Conservation (phyloP, 2,797 vertebrate genomes). For the Falco columbarius region DNA sequence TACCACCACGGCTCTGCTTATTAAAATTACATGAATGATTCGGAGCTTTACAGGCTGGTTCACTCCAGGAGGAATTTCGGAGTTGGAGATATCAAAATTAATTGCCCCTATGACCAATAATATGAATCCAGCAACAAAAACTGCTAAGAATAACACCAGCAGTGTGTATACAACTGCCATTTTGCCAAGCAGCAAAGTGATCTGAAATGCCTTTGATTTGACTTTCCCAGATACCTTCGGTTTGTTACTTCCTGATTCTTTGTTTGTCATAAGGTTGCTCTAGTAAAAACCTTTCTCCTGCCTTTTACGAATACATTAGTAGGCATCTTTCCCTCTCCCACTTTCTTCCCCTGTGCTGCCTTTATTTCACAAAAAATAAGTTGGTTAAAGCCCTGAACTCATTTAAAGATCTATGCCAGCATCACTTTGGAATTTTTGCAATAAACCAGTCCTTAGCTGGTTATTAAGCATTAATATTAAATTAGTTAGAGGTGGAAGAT, state of each 20-base stretch:
- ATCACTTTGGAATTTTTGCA: background rate
- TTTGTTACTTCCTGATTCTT: constrained; percentile 37
- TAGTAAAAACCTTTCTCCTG: background rate
- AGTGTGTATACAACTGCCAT: constrained; percentile 73
- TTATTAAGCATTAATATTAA: background rate
- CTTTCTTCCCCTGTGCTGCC: background rate
- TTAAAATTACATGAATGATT: constrained; percentile 71
- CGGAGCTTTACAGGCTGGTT: constrained; percentile 76
- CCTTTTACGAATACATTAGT: background rate
- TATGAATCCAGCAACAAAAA: constrained; percentile 32
- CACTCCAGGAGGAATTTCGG: constrained; percentile 82
- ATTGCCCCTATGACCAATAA: constrained; percentile 81
- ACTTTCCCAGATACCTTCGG: constrained; percentile 4
- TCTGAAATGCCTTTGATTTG: constrained; percentile 36
- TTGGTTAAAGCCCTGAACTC: background rate
- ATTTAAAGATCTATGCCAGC: background rate
- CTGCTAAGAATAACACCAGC: constrained; percentile 65
- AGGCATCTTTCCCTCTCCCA: background rate
- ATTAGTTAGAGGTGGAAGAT: background rate
- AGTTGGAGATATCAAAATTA: constrained; percentile 82
- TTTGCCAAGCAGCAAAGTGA: background rate
- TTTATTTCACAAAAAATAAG: background rate
- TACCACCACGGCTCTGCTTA: constrained; percentile 80
- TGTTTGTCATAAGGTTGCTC: background rate
- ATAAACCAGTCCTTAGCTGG: background rate